phyloP scores from a whole-genome alignment of 1,140 invertebrate genomes.

The Tetramorium parvispinum region DNA sequence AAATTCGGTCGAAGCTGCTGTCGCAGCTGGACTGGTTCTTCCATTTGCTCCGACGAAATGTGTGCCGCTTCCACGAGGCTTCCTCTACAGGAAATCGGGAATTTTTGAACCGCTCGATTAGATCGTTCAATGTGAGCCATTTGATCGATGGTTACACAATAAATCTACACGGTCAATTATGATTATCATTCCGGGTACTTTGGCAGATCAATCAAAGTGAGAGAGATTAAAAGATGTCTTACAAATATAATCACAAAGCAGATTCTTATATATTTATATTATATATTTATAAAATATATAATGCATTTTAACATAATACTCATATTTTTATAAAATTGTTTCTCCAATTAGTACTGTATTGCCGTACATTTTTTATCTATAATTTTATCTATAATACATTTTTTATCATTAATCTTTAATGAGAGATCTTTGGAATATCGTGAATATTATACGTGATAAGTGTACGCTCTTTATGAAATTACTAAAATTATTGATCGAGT shows the following conservation, averaged over 20 bases:
- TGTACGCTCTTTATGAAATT: neutral
- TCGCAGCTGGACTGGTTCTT: constrained; percentile 14
- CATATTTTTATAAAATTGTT: neutral
- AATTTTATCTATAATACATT: no score
- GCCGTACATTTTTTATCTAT: neutral
- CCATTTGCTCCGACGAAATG: constrained; percentile 53
- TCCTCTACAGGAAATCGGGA: constrained; percentile 42
- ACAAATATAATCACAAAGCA: neutral
- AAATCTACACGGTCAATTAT: constrained; percentile 19
- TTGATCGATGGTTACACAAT: neutral
- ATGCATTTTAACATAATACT: neutral
- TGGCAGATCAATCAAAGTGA: neutral
- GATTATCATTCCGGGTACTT: neutral
- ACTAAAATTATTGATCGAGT: neutral
- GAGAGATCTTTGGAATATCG: neutral
- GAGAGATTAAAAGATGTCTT: neutral
- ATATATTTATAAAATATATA: neutral
- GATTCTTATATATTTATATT: neutral
- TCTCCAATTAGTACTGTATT: neutral
- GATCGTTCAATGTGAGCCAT: neutral
- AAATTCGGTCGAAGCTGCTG: constrained; percentile 68
- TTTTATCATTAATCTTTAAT: neutral
- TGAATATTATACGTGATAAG: neutral
- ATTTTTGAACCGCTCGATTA: constrained; percentile 26
- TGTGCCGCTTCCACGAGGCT: constrained; percentile 1